phyloP scores from a whole-genome alignment of 2,888 invertebrate species.

The Norana najaformis region DNA sequence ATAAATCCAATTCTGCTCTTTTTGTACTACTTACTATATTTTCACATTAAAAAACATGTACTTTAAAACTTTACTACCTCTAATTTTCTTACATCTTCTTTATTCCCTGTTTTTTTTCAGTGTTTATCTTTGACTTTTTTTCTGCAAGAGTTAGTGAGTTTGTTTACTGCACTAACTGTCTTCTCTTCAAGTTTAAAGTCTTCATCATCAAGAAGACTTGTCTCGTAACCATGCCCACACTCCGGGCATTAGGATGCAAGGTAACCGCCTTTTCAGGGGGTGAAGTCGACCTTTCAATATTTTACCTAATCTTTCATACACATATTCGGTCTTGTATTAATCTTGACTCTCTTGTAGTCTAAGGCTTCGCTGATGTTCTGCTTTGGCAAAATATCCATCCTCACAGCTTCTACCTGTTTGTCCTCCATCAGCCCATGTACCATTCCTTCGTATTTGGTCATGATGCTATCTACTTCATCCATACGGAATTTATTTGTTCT shows the following conservation, averaged over 20 bases:
- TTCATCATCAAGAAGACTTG: not conserved
- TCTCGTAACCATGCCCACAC: not conserved
- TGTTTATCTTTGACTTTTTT: not conserved
- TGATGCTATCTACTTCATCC: not conserved
- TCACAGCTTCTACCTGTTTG: not conserved
- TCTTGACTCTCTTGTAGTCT: not conserved
- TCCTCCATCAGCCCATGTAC: not conserved
- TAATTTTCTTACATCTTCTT: no score
- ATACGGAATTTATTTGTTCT: not conserved
- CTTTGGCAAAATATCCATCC: not conserved
- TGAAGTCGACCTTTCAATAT: not conserved
- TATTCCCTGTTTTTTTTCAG: not conserved
- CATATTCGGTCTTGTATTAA: not conserved
- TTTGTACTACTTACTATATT: not conserved
- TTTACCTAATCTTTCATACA: not conserved
- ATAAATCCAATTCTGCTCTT: not conserved
- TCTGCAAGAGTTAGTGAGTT: not conserved
- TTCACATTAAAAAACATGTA: no score
- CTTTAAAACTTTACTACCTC: no score
- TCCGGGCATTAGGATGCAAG: not conserved
- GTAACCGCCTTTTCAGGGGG: not conserved
- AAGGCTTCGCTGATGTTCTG: not conserved
- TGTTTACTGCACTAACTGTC: not conserved
- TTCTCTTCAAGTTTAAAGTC: not conserved
- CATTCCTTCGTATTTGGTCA: not conserved